phyloP scores from a whole-genome alignment of 2,113 vertebrate genomes.

The Sphyrna mokarran region DNA sequence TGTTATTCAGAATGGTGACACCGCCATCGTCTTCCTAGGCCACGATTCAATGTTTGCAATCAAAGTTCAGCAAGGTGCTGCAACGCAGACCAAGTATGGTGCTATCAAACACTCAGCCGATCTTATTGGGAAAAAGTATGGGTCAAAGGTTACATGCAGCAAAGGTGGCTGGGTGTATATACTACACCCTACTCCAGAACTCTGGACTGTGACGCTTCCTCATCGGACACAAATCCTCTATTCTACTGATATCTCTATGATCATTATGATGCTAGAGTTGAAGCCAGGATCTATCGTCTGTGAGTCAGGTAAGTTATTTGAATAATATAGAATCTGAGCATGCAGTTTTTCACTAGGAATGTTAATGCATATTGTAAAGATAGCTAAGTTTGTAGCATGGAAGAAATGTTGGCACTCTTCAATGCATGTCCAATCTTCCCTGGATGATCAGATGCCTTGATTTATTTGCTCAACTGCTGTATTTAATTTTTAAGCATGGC shows the following conservation, averaged over 20 bases:
- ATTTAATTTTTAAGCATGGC: not conserved
- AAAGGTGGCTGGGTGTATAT: conserved; percentile 94
- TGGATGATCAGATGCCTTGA: not conserved
- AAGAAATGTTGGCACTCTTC: not conserved
- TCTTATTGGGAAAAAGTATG: conserved; percentile 82
- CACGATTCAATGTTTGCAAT: conserved; percentile 83
- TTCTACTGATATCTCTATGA: conserved; percentile 86
- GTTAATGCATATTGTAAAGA: not conserved
- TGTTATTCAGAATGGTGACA: conserved; percentile 78
- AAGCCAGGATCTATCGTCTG: conserved; percentile 89
- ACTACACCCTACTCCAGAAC: conserved; percentile 87
- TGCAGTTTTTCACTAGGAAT: too few species aligned
- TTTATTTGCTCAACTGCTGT: not conserved
- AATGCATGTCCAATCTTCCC: not conserved
- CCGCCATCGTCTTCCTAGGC: conserved; percentile 80
- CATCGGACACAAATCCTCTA: conserved; percentile 97
- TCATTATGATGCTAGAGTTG: conserved; percentile 95
- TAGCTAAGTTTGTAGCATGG: not conserved
- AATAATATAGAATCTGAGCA: not conserved
- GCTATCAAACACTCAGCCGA: conserved; percentile 84
- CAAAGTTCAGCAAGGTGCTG: conserved; percentile 74
- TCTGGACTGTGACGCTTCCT: conserved; percentile 87
- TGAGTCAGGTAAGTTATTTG: conserved; percentile 73
- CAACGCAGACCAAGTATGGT: conserved; percentile 90
- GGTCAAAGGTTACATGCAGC: conserved; percentile 90